Conservation (phyloP, 2,113 vertebrate species). For the Epinephelus lanceolatus region DNA sequence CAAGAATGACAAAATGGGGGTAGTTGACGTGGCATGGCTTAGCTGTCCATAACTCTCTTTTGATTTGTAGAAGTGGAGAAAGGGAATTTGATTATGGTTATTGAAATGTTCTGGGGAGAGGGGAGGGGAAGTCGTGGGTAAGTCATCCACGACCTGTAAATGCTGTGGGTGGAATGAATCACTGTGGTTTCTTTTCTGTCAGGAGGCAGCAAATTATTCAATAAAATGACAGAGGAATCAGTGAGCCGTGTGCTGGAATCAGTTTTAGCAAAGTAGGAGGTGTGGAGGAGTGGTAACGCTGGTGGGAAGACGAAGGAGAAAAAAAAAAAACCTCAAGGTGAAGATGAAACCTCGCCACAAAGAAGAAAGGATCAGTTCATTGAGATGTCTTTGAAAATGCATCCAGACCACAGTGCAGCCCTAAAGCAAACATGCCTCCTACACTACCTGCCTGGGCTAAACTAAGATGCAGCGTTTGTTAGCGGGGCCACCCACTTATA, state of each 20-base stretch:
- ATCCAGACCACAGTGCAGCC: slow-evolving; percentile 61
- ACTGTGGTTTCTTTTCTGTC: slow-evolving; percentile 55
- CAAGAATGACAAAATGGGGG: slow-evolving; percentile 49
- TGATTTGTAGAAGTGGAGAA: slow-evolving; percentile 51
- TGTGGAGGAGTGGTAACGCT: slow-evolving; percentile 42
- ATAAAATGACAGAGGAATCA: slow-evolving; percentile 50
- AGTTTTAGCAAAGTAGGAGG: slow-evolving; percentile 52
- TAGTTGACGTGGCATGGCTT: slow-evolving; percentile 36
- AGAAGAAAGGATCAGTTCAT: slow-evolving; percentile 65
- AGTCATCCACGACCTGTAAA: slow-evolving; percentile 52
- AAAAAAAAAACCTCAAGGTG: slow-evolving; percentile 49
- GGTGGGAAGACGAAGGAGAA: slow-evolving; percentile 40
- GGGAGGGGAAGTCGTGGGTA: neutral
- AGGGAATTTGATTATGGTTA: slow-evolving; percentile 32
- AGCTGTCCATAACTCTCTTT: slow-evolving; percentile 48
- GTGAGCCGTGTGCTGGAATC: slow-evolving; percentile 23
- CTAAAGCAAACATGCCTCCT: slow-evolving; percentile 67
- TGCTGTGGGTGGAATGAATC: slow-evolving; percentile 73
- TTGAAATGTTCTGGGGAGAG: slow-evolving; percentile 13
- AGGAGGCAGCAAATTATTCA: slow-evolving; percentile 47
- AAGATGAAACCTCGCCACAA: slow-evolving; percentile 53
- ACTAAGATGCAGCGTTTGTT: slow-evolving; percentile 60
- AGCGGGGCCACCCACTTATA: slow-evolving; percentile 60
- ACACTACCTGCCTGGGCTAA: slow-evolving; percentile 58
- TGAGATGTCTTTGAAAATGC: slow-evolving; percentile 61